These are phyloP conservation scores for Sylvicola cinctus DNA, from an alignment of 2,888 invertebrate genomes.

Conservation along the genomic window DNA sequence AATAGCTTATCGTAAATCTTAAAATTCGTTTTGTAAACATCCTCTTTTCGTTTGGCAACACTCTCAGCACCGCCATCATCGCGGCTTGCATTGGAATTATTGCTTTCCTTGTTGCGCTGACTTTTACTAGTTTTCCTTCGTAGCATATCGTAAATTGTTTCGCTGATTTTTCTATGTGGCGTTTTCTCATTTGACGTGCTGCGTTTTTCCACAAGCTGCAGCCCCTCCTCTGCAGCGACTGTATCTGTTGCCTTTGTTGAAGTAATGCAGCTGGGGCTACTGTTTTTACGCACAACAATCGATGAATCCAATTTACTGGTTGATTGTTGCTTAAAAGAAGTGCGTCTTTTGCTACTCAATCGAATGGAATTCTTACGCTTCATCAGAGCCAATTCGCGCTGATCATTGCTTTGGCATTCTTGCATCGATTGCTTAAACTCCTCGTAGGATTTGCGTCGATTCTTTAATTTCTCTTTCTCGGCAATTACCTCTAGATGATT, in stretches of 20 bases:
- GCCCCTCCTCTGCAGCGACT: neutral
- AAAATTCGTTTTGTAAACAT: conserved; percentile 19
- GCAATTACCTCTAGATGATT: neutral
- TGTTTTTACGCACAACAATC: neutral
- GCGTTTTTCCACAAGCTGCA: conserved; percentile 7
- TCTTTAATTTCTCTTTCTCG: conserved; percentile 20
- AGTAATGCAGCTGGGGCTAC: neutral
- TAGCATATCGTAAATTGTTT: conserved; percentile 6
- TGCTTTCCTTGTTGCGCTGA: neutral
- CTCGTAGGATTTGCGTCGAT: conserved; percentile 25
- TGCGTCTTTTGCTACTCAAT: neutral
- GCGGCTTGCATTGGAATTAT: neutral
- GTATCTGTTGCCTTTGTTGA: neutral
- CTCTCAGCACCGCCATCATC: neutral
- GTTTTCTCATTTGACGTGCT: neutral
- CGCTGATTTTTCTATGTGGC: neutral
- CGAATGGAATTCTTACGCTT: conserved; percentile 6
- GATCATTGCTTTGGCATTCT: conserved; percentile 10
- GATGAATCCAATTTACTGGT: neutral
- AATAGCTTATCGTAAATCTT: conserved; percentile 25
- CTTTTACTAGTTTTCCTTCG: conserved; percentile 1
- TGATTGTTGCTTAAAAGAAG: neutral
- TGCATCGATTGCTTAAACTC: conserved; percentile 24
- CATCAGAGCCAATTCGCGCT: neutral
- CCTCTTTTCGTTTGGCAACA: conserved; percentile 10